A percentile compares a stretch with the other conserved stretches of the same genome.
Evolutionary conservation across 2,113 vertebrate genomes (phyloP).

Genomic region (Phoxinus phoxinus): DNA sequence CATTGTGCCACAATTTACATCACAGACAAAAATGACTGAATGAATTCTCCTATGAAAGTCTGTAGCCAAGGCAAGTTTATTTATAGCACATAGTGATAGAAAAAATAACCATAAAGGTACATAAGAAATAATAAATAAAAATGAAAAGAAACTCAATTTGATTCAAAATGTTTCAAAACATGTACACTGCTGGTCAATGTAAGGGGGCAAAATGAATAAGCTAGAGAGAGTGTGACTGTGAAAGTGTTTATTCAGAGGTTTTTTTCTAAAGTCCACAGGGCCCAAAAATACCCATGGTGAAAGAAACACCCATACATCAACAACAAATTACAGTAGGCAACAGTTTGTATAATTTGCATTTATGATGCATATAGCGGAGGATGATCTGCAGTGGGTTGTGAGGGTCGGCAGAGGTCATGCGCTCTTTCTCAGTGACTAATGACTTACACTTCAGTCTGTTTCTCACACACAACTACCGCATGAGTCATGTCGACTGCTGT

Average conservation of each 20-base stretch:
- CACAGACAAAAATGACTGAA: neutral
- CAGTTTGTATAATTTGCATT: slow-evolving; percentile 6
- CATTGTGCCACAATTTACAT: neutral
- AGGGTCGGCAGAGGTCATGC: neutral
- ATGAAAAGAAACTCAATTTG: neutral
- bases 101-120: neutral
- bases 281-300: neutral
- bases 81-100: neutral
- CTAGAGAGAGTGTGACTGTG: neutral
- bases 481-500: slow-evolving; percentile 6
- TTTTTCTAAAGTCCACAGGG: slow-evolving; percentile 10
- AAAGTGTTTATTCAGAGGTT: neutral
- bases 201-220: neutral
- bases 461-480: neutral
- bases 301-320: slow-evolving; percentile 12
- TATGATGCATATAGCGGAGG: neutral
- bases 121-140: neutral
- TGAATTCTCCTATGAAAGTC: neutral
- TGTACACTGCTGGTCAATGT: neutral
- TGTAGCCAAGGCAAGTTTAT: neutral
- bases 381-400: slow-evolving; percentile 8
- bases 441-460: neutral
- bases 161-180: neutral
- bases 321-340: slow-evolving; percentile 10
- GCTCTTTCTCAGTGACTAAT: slow-evolving; percentile 29